These are phyloP conservation scores for Premnoplex brunnescens DNA, from an alignment of 2,797 vertebrate genomes.

Conservation along the genomic window DNA sequence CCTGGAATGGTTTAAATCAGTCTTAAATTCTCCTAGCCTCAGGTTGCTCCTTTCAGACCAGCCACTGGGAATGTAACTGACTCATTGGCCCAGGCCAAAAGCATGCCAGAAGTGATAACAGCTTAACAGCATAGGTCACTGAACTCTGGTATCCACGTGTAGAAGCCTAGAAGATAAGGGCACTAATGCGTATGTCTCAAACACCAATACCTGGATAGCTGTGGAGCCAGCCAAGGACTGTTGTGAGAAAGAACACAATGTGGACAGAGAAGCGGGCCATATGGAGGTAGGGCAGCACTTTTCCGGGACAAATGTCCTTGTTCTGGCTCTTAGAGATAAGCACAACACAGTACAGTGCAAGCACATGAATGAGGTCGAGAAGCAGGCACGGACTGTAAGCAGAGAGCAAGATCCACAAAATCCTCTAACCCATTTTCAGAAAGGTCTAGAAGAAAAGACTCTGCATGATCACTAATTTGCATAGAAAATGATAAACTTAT, in stretches of 20 bases:
- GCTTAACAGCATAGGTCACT: background rate
- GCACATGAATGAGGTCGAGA: background rate
- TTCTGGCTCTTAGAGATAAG: background rate
- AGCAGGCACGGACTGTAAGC: rapidly evolving
- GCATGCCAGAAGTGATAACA: background rate
- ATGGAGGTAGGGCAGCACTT: background rate
- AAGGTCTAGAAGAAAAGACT: background rate
- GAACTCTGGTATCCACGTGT: background rate
- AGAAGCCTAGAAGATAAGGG: background rate
- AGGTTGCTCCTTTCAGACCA: background rate
- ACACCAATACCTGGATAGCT: background rate
- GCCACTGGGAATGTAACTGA: background rate
- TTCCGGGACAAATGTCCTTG: background rate
- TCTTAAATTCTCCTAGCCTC: background rate
- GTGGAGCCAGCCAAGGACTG: background rate
- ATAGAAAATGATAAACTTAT: background rate
- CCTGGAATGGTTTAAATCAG: background rate
- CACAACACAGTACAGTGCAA: background rate
- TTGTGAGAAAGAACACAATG: background rate
- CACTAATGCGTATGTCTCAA: background rate
- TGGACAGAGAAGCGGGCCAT: background rate
- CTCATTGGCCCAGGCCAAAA: background rate
- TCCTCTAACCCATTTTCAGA: background rate
- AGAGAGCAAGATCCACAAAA: background rate
- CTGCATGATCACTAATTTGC: background rate